phyloP scores from a whole-genome alignment of 1,140 invertebrate species.

The Penaeus chinensis region DNA sequence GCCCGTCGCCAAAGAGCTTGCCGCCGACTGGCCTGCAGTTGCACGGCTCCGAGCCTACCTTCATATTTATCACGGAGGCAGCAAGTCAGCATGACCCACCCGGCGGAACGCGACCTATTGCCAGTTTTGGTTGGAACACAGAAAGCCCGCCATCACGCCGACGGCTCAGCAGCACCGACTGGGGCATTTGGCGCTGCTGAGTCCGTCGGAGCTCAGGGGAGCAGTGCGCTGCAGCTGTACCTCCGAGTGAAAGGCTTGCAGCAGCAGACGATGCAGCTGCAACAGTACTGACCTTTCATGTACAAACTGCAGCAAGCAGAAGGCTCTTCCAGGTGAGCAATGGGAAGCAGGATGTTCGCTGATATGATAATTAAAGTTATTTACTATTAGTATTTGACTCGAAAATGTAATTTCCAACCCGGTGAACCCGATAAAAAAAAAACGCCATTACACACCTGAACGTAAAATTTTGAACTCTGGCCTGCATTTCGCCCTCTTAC shows the following conservation, averaged over 20 bases:
- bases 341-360: too few species aligned
- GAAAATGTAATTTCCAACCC: too few species aligned
- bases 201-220: background rate
- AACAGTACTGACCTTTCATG: constrained; percentile 21
- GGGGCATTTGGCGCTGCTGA: background rate
- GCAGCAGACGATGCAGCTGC: constrained; percentile 18
- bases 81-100: background rate
- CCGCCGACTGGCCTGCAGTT: too few species aligned
- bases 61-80: too few species aligned
- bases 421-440: too few species aligned
- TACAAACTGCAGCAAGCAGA: background rate
- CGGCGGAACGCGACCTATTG: background rate
- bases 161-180: background rate
- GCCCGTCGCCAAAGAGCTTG: too few species aligned
- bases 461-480: too few species aligned
- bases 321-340: background rate
- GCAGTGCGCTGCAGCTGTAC: background rate
- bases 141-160: constrained; percentile 2
- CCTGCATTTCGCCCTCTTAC: too few species aligned
- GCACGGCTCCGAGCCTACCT: too few species aligned
- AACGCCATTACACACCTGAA: too few species aligned
- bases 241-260: background rate
- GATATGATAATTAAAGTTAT: too few species aligned
- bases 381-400: too few species aligned
- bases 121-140: background rate